Evolutionary conservation across 2,888 invertebrate species (phyloP).

Genomic region (Erannis defoliaria): DNA sequence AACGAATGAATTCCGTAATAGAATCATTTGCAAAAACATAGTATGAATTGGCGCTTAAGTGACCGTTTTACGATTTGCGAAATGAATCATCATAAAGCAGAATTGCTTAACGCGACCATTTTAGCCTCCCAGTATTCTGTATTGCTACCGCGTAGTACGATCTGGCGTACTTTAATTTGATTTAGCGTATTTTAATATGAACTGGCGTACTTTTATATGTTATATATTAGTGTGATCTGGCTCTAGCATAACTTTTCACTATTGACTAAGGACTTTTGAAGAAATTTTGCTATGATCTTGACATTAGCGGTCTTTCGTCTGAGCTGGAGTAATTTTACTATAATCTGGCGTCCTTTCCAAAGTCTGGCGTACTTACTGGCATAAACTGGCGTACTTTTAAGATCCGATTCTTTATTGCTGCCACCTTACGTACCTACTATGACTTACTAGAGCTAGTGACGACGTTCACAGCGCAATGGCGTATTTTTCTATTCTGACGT

Average conservation of each 20-base stretch:
- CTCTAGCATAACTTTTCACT: no score
- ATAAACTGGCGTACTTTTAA: conserved; percentile 42
- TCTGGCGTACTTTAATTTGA: background rate
- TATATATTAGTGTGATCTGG: background rate
- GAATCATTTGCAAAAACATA: no score
- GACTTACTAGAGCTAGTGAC: background rate
- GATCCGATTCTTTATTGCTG: background rate
- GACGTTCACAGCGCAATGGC: background rate
- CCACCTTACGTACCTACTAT: background rate
- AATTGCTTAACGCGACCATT: no score
- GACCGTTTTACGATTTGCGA: no score
- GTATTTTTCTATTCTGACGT: background rate
- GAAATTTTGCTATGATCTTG: no score
- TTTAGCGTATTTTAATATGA: background rate
- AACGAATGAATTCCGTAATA: no score
- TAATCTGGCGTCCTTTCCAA: background rate
- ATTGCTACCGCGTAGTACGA: background rate
- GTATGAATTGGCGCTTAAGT: no score
- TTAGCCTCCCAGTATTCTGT: background rate
- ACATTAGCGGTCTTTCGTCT: background rate
- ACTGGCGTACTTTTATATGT: background rate
- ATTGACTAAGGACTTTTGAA: no score
- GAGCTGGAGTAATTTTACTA: background rate
- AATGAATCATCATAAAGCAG: no score
- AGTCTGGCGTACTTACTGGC: background rate